Percentiles rank a stretch among this genome's conserved stretches.
These are phyloP conservation scores for Benitochromis conjunctus DNA, from an alignment of 2,113 vertebrate genomes.

Conservation along the genomic window DNA sequence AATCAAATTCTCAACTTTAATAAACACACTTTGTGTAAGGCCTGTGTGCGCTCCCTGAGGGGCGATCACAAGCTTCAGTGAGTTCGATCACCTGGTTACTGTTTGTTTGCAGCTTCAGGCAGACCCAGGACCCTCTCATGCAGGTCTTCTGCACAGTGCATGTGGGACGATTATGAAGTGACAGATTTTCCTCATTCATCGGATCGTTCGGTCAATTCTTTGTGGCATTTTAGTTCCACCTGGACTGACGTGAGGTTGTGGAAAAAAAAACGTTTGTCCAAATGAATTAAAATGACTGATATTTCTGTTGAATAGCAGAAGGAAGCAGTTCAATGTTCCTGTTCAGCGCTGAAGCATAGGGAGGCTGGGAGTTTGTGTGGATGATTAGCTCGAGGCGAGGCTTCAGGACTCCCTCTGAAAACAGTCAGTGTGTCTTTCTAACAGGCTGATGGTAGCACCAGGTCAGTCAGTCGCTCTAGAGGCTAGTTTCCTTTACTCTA, in stretches of 20 bases:
- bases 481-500: neutral
- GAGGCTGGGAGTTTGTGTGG: neutral
- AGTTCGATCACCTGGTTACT: neutral
- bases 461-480: accelerated
- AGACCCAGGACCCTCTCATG: neutral
- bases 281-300: neutral
- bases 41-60: neutral
- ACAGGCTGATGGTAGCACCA: neutral
- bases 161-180: accelerated
- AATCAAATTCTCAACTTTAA: neutral
- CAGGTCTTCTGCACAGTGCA: neutral
- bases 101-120: neutral
- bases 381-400: neutral
- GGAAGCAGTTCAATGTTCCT: neutral
- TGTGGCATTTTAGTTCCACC: neutral
- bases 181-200: accelerated
- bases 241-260: neutral
- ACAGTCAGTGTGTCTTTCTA: neutral
- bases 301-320: neutral
- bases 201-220: accelerated
- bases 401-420: neutral
- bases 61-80: neutral
- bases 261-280: neutral
- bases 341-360: neutral
- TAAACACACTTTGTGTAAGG: neutral